Conservation (phyloP, 2,888 invertebrate genomes). For the Pegoplata infirma region DNA sequence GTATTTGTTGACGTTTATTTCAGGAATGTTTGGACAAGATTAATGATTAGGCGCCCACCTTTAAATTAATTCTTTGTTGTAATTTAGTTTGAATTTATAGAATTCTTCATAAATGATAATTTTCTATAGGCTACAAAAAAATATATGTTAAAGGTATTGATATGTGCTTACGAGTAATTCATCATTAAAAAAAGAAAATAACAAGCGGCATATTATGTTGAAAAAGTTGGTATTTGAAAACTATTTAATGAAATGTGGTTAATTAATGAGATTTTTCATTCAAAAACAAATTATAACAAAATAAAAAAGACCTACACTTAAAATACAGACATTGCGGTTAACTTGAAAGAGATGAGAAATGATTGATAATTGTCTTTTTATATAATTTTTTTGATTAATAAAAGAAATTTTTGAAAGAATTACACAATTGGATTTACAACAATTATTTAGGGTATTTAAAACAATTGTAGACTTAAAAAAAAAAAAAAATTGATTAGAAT, state of each 20-base stretch:
- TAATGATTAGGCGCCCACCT: constrained; percentile 67
- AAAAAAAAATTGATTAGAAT: no score
- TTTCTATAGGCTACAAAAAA: not conserved
- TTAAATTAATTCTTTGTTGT: not conserved
- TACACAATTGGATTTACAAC: not conserved
- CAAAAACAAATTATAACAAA: constrained; percentile 8
- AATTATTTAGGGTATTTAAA: not conserved
- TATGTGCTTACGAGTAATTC: constrained; percentile 31
- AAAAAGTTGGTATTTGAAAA: constrained; percentile 5
- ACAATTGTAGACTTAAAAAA: no score
- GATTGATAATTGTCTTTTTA: constrained; percentile 25
- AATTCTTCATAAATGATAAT: constrained; percentile 7
- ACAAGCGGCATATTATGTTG: not conserved
- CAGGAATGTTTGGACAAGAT: constrained; percentile 68
- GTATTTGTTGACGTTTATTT: constrained; percentile 43
- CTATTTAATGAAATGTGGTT: constrained; percentile 23
- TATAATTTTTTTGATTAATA: not conserved
- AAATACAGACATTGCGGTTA: not conserved
- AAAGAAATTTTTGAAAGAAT: constrained; percentile 6
- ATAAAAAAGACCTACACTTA: not conserved
- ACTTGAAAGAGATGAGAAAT: constrained; percentile 28
- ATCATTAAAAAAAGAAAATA: constrained; percentile 24
- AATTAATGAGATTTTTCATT: constrained; percentile 32
- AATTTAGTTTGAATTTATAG: not conserved
- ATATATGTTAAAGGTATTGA: constrained; percentile 3